These are phyloP conservation scores for Eristalis arbustorum DNA, from an alignment of 2,888 invertebrate genomes.

Conservation along the genomic window DNA sequence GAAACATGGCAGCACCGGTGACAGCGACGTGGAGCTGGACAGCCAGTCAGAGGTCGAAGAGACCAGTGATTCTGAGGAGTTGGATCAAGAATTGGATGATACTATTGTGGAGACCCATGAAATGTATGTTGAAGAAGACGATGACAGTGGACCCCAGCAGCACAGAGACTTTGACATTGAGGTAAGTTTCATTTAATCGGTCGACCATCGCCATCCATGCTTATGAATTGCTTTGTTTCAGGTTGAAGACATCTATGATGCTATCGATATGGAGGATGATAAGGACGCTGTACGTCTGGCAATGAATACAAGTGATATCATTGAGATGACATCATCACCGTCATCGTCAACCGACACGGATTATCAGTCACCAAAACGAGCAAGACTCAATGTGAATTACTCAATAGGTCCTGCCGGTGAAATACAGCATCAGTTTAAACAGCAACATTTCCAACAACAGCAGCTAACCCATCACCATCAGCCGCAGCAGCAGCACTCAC, in stretches of 20 bases:
- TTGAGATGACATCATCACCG: conserved; percentile 59
- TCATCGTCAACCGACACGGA: conserved; percentile 81
- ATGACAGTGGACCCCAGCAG: conserved; percentile 78
- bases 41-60: conserved; percentile 81
- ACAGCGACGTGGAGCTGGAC: conserved; percentile 83
- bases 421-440: conserved; percentile 75
- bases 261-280: conserved; percentile 86
- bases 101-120: conserved; percentile 81
- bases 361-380: conserved; percentile 77
- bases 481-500: conserved; percentile 72
- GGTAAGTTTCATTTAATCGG: conserved; percentile 75
- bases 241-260: conserved; percentile 88
- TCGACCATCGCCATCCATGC: not conserved
- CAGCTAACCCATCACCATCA: conserved; percentile 64
- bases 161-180: conserved; percentile 84
- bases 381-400: conserved; percentile 79
- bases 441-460: conserved; percentile 72
- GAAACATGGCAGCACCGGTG: conserved; percentile 87
- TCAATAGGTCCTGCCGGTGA: conserved; percentile 81
- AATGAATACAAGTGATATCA: conserved; percentile 79
- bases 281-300: conserved; percentile 76
- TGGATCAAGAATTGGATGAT: conserved; percentile 82
- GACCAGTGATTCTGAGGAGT: conserved; percentile 81
- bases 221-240: conserved; percentile 73
- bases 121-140: conserved; percentile 79